phyloP scores from a whole-genome alignment of 2,888 invertebrate genomes.

The Ectemnius cavifrons region DNA sequence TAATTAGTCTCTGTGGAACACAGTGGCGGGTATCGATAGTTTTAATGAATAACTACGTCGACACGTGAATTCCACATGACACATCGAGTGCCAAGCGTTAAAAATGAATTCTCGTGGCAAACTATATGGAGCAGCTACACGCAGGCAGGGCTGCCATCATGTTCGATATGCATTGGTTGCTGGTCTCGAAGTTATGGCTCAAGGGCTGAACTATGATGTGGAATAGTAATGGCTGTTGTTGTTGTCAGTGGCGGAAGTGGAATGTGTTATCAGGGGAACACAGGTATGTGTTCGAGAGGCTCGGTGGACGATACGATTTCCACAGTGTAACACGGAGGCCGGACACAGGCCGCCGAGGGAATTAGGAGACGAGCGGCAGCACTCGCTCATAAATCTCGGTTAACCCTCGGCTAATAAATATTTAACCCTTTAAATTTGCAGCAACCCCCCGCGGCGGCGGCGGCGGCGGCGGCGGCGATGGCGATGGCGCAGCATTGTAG shows the following conservation, averaged over 20 bases:
- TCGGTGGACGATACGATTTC: constrained; percentile 33
- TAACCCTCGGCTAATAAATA: constrained; percentile 78
- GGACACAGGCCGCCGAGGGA: constrained; percentile 33
- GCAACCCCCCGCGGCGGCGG: constrained; percentile 74
- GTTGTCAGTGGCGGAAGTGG: not conserved
- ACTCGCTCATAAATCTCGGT: constrained; percentile 75
- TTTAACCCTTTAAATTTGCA: constrained; percentile 79
- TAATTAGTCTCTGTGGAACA: too few relatives aligned
- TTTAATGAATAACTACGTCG: constrained; percentile 2
- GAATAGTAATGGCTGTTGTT: too few relatives aligned
- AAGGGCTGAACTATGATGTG: too few relatives aligned
- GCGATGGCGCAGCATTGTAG: constrained; percentile 60
- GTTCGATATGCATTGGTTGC: too few relatives aligned
- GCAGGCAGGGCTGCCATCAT: too few relatives aligned
- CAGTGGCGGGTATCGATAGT: too few relatives aligned
- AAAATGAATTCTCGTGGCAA: too few relatives aligned
- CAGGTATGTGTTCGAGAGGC: too few relatives aligned
- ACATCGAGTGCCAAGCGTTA: too few relatives aligned
- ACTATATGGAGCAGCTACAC: too few relatives aligned
- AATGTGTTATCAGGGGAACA: constrained; percentile 24
- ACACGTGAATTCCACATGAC: not conserved
- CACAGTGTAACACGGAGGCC: constrained; percentile 19
- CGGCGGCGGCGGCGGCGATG: constrained; percentile 27
- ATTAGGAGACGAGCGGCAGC: constrained; percentile 35
- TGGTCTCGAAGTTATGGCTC: too few relatives aligned